phyloP scores from a whole-genome alignment of 2,888 invertebrate genomes.

The Drosophila borborema region DNA sequence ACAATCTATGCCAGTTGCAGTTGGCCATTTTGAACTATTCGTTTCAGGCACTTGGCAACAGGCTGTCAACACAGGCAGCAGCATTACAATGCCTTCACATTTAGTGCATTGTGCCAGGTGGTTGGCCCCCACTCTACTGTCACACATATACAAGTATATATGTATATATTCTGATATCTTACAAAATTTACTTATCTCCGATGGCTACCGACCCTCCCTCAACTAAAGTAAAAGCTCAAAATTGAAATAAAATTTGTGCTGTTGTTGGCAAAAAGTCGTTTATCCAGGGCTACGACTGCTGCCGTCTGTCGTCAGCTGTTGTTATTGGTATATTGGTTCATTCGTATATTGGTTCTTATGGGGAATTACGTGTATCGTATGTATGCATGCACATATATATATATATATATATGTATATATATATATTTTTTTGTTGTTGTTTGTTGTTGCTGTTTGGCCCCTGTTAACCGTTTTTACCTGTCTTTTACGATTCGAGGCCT shows the following conservation, averaged over 20 bases:
- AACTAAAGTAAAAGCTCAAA: slow-evolving; percentile 7
- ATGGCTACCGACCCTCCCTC: too few relatives aligned
- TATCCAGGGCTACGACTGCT: slow-evolving; percentile 38
- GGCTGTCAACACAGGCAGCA: slow-evolving; percentile 33
- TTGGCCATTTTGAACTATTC: background rate
- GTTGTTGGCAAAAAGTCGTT: slow-evolving; percentile 45
- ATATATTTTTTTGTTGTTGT: slow-evolving; percentile 28
- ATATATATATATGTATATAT: slow-evolving; percentile 5
- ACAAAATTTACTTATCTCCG: slow-evolving; percentile 16
- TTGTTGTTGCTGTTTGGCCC: background rate
- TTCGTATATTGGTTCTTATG: slow-evolving; percentile 48
- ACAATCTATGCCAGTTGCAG: background rate
- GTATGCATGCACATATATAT: too few relatives aligned
- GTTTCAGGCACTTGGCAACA: slow-evolving; percentile 18
- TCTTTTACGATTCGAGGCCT: slow-evolving; percentile 9
- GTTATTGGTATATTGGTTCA: slow-evolving; percentile 51
- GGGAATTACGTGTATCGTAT: slow-evolving; percentile 49
- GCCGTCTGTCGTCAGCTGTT: slow-evolving; percentile 56
- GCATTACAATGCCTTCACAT: slow-evolving; percentile 6
- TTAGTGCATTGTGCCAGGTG: slow-evolving; percentile 46
- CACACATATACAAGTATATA: slow-evolving; percentile 26
- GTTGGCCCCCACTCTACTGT: slow-evolving; percentile 23
- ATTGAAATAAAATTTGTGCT: slow-evolving; percentile 44
- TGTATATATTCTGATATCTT: slow-evolving; percentile 37
- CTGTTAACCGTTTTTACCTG: slow-evolving; percentile 36